phyloP scores from a whole-genome alignment of 2,888 invertebrate species.

The Oscheius onirici region DNA sequence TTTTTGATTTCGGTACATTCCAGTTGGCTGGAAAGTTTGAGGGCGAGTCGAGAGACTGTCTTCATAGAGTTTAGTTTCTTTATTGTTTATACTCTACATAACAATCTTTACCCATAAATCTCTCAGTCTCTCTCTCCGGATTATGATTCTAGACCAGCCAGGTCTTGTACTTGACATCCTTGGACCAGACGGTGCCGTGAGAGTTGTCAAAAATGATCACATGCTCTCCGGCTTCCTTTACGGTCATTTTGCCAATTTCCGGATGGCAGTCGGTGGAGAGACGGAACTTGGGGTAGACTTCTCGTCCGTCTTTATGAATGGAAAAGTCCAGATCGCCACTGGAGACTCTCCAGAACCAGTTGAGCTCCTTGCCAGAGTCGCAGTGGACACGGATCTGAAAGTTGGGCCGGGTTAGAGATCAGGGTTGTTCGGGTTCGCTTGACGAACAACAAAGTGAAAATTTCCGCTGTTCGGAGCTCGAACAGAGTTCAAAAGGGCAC shows the following conservation, averaged over 20 bases:
- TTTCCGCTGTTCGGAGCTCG: no score
- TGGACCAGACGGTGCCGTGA: constrained; percentile 62
- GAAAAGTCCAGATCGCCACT: constrained; percentile 57
- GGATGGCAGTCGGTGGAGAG: constrained; percentile 65
- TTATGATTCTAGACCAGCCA: constrained; percentile 30
- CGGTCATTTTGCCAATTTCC: constrained; percentile 56
- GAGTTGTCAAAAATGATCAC: constrained; percentile 64
- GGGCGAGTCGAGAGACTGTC: constrained; percentile 34
- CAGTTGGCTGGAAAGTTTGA: constrained; percentile 34
- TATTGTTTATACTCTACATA: not conserved
- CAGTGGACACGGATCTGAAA: constrained; percentile 12
- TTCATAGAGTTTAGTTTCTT: constrained; percentile 5
- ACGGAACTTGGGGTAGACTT: constrained; percentile 62
- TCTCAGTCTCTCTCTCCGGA: not conserved
- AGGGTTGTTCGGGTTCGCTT: no score
- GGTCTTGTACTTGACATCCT: constrained; percentile 63
- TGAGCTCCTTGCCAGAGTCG: not conserved
- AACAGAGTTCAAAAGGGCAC: no score
- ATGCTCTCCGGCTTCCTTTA: constrained; percentile 54
- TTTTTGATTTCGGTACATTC: constrained; percentile 36
- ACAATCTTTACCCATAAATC: not conserved
- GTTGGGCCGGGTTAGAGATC: no score
- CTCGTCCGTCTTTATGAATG: constrained; percentile 45
- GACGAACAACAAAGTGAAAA: no score
- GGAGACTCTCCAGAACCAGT: constrained; percentile 42